These are phyloP conservation scores for Embiotoca jacksoni DNA, from an alignment of 2,113 vertebrate species.

Conservation along the genomic window DNA sequence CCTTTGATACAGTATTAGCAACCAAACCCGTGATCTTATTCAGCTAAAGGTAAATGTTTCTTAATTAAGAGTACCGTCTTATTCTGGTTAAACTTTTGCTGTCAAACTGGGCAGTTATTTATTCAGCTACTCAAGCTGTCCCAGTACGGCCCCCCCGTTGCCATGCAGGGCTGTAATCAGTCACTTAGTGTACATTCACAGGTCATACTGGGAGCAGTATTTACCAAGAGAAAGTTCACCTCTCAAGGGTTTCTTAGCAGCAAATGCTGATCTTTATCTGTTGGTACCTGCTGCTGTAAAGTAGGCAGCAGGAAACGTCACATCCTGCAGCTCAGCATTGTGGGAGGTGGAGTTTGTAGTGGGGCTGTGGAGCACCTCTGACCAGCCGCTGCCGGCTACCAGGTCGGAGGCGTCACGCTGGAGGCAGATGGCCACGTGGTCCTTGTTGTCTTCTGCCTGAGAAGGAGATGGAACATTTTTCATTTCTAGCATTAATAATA, in stretches of 20 bases:
- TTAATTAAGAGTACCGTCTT: not conserved
- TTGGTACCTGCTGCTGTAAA: slow-evolving; percentile 68
- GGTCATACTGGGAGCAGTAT: not conserved
- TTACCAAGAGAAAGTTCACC: not conserved
- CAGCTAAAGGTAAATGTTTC: slow-evolving; percentile 1
- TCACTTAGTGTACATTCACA: too few relatives aligned
- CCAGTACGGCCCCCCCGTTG: too few relatives aligned
- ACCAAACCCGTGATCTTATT: not conserved
- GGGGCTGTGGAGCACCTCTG: slow-evolving; percentile 60
- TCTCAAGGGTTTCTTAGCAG: slow-evolving; percentile 3
- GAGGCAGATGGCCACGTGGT: slow-evolving; percentile 73
- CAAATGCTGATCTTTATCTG: not conserved
- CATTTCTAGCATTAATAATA: not conserved
- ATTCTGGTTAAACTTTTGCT: too few relatives aligned
- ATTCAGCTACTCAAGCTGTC: too few relatives aligned
- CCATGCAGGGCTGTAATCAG: too few relatives aligned
- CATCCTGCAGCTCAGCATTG: slow-evolving; percentile 65
- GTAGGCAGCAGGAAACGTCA: slow-evolving; percentile 45
- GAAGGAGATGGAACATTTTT: slow-evolving; percentile 2
- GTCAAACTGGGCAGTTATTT: too few relatives aligned
- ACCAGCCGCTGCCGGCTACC: slow-evolving; percentile 46
- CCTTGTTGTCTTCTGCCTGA: slow-evolving; percentile 76
- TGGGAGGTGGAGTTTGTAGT: slow-evolving; percentile 61
- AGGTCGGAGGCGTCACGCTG: slow-evolving; percentile 66
- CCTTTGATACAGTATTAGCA: too few relatives aligned